Percentiles rank a stretch among this genome's conserved stretches.
These are phyloP conservation scores for Cryptosula pallasiana DNA, from an alignment of 2,888 invertebrate genomes.

Conservation along the genomic window DNA sequence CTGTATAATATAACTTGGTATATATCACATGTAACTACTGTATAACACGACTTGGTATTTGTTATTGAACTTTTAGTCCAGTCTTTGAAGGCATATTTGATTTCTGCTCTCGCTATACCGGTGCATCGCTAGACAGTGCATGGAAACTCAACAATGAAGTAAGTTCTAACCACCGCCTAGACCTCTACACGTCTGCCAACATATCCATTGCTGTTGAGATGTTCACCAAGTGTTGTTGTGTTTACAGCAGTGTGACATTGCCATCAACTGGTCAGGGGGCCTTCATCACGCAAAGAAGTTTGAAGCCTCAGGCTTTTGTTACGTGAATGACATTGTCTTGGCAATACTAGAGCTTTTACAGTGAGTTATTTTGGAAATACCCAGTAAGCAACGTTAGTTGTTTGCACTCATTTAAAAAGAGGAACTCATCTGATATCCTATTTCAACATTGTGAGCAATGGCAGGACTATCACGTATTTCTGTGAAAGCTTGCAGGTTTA, in stretches of 20 bases:
- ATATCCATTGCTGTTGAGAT: no score
- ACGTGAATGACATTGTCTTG: conserved; percentile 97
- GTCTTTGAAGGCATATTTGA: conserved; percentile 87
- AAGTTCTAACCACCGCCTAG: conserved; percentile 33
- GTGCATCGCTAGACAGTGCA: conserved; percentile 93
- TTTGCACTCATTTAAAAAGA: no score
- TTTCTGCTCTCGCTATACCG: conserved; percentile 95
- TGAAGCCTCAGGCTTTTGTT: conserved; percentile 98
- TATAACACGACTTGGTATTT: no score
- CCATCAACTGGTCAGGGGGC: conserved; percentile 98
- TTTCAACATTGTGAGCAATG: no score
- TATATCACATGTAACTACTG: no score
- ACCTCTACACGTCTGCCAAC: no score
- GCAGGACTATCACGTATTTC: no score
- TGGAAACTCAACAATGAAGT: conserved; percentile 86
- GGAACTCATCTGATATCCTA: no score
- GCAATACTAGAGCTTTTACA: conserved; percentile 85
- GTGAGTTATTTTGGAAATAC: conserved; percentile 53
- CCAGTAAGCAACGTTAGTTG: no score
- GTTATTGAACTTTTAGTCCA: conserved; percentile 51
- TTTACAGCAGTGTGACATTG: conserved; percentile 70
- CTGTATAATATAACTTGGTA: no score
- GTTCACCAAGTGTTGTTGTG: no score
- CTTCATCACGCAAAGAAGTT: conserved; percentile 98
- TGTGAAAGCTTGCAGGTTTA: no score